Conservation (phyloP, 1,140 invertebrate genomes). For the Riptortus pedestris region DNA sequence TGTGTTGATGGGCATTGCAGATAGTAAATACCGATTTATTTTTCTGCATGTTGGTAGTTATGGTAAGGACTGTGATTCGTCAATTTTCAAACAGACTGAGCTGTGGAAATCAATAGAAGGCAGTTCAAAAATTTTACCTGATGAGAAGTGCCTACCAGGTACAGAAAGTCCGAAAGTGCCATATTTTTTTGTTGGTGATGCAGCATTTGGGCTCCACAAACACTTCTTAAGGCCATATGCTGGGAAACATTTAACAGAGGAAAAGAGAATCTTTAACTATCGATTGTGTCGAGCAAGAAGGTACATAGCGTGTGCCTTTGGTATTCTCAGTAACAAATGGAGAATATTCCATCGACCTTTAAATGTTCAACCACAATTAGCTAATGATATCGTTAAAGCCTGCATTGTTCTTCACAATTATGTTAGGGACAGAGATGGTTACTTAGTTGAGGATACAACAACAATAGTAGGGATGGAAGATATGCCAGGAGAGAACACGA, state of each 20-base stretch:
- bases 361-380: constrained; percentile 30
- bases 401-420: constrained; percentile 28
- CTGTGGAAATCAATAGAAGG: constrained; percentile 31
- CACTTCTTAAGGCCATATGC: constrained; percentile 34
- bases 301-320: too few species aligned
- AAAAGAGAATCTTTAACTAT: constrained; percentile 37
- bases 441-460: constrained; percentile 29
- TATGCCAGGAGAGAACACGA: not conserved
- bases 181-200: too few species aligned
- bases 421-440: constrained; percentile 28
- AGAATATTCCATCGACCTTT: constrained; percentile 30
- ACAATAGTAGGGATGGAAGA: constrained; percentile 22
- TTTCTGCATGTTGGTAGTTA: constrained; percentile 37
- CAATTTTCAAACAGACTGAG: constrained; percentile 30
- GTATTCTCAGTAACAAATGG: constrained; percentile 33
- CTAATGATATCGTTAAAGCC: constrained; percentile 31
- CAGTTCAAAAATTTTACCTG: constrained; percentile 24
- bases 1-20: constrained; percentile 38
- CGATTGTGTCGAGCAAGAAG: constrained; percentile 31
- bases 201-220: constrained; percentile 28
- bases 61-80: constrained; percentile 36
- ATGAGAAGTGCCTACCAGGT: constrained; percentile 31
- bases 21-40: constrained; percentile 38
- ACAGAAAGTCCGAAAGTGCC: constrained; percentile 30
- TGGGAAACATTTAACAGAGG: constrained; percentile 15